Percentiles rank a stretch among this genome's conserved stretches.
Evolutionary conservation across 1,140 invertebrate species (phyloP).

Genomic region (Drosophila nigrodunni): DNA sequence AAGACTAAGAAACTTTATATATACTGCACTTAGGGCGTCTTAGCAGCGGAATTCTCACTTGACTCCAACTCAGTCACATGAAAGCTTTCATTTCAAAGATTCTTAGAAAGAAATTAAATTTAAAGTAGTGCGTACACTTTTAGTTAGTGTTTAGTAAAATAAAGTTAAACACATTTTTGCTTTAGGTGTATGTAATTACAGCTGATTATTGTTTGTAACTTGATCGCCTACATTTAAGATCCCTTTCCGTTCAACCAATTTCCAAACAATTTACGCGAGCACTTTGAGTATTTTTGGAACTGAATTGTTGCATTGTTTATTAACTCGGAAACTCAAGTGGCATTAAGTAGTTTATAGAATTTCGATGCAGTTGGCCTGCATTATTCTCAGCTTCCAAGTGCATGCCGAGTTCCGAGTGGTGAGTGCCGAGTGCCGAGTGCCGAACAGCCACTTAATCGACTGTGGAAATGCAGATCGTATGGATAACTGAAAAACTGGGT

Average conservation of each 20-base stretch:
- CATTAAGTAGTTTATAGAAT: slow-evolving; percentile 49
- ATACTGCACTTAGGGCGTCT: too few relatives aligned
- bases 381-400: slow-evolving; percentile 45
- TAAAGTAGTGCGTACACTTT: too few relatives aligned
- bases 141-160: too few relatives aligned
- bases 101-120: background rate
- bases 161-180: background rate
- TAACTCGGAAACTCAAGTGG: slow-evolving; percentile 37
- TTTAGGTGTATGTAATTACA: background rate
- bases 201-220: background rate
- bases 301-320: slow-evolving; percentile 32
- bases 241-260: background rate
- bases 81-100: too few relatives aligned
- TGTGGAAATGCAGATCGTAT: slow-evolving; percentile 59
- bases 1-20: too few relatives aligned
- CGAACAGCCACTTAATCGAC: slow-evolving; percentile 67
- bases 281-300: slow-evolving; percentile 24
- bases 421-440: slow-evolving; percentile 14
- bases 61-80: too few relatives aligned
- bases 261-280: slow-evolving; percentile 2
- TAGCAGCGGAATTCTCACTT: too few relatives aligned
- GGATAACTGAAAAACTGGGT: slow-evolving; percentile 54
- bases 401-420: slow-evolving; percentile 23
- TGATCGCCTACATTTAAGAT: background rate
- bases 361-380: slow-evolving; percentile 48